Evolutionary conservation across 30 jellyfish, hydroid and myxozoan species (phyloP).

Genomic region (Nemopilema nomurai): DNA sequence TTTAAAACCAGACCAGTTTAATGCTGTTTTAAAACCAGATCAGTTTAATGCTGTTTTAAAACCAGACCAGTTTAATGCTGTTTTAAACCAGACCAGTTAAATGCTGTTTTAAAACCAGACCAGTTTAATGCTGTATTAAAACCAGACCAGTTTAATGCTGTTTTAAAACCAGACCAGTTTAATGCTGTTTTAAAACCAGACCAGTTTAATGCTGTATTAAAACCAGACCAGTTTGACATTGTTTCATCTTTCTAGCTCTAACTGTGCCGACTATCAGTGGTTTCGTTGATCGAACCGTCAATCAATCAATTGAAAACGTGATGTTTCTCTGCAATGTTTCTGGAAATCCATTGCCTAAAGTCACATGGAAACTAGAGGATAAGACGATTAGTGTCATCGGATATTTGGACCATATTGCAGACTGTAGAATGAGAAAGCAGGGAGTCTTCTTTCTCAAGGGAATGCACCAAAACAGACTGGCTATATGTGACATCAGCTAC

Average conservation of each 20-base stretch:
- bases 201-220: neutral
- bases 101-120: too few relatives aligned
- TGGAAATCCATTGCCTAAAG: constrained; percentile 84
- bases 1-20: too few relatives aligned
- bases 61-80: too few relatives aligned
- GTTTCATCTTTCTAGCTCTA: constrained; percentile 47
- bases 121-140: too few relatives aligned
- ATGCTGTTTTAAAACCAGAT: too few relatives aligned
- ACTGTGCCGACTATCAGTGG: constrained; percentile 47
- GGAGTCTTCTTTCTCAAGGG: constrained; percentile 47
- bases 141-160: too few relatives aligned
- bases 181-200: too few relatives aligned
- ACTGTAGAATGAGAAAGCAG: constrained; percentile 43
- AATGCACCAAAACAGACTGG: constrained; percentile 17
- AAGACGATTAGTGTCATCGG: neutral
- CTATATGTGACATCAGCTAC: constrained; percentile 59
- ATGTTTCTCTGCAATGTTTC: constrained; percentile 56
- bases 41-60: too few relatives aligned
- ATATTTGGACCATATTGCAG: constrained; percentile 10
- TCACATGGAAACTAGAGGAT: constrained; percentile 60
- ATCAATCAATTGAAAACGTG: constrained; percentile 31
- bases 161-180: too few relatives aligned
- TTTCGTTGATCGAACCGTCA: constrained; percentile 28
- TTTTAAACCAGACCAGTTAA: too few relatives aligned
- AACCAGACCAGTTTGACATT: too few relatives aligned